Conservation (phyloP, 2,113 vertebrate species). For the Nesoenas mayeri region DNA sequence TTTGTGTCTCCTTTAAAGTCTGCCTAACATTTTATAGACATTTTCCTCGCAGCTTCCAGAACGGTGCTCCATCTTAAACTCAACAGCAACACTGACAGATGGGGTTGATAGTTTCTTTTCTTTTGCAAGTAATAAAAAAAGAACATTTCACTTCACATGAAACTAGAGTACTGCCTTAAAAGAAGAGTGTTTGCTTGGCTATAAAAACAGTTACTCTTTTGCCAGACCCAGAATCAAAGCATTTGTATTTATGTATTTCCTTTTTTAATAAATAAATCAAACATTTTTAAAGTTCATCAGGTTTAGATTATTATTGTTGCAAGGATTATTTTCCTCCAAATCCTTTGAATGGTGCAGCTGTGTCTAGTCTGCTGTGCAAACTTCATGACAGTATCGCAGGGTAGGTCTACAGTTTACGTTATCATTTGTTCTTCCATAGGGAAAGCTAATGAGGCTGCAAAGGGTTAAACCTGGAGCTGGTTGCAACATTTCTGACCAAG, state of each 20-base stretch:
- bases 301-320: slow-evolving; percentile 37
- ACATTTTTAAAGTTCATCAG: slow-evolving; percentile 35
- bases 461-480: background rate
- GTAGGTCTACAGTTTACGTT: background rate
- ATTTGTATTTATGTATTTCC: slow-evolving; percentile 43
- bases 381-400: background rate
- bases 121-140: slow-evolving; percentile 65
- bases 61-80: slow-evolving; percentile 59
- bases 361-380: background rate
- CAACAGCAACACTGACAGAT: slow-evolving; percentile 49
- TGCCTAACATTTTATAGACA: slow-evolving; percentile 58
- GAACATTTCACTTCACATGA: slow-evolving; percentile 50
- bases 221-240: slow-evolving; percentile 58
- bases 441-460: background rate
- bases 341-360: background rate
- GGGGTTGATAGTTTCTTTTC: slow-evolving; percentile 36
- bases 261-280: slow-evolving; percentile 47
- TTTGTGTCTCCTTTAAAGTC: slow-evolving; percentile 7
- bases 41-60: slow-evolving; percentile 37
- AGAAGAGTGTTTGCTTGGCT: slow-evolving; percentile 57
- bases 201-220: slow-evolving; percentile 58
- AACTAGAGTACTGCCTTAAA: slow-evolving; percentile 51
- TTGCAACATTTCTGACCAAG: background rate
- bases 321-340: background rate
- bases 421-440: background rate